Evolutionary conservation across 2,888 invertebrate species (phyloP), one percentile per base, ranked within the genome.

Genomic region (Nezara viridula): DNA sequence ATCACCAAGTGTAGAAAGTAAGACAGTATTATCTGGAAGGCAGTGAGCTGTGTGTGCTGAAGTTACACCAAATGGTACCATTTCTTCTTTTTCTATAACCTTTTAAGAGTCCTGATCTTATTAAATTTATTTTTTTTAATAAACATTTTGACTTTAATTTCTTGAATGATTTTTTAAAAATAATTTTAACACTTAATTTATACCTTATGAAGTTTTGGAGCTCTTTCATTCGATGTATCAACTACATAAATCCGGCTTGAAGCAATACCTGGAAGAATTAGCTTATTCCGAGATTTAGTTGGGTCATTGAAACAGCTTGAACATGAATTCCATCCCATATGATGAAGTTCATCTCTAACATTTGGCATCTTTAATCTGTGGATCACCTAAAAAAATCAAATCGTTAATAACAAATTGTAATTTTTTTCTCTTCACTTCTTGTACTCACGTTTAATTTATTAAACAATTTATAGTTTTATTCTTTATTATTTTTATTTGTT

Each of bases 241-340:
- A 98, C 94, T 40, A 97, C 94, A 92, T 98, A 98, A 89, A 99
- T 94, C 88, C 97, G 95, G 92, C 96, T 95, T 0, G 98, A 97
- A 91, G 95, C 95, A 19, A 99, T 92, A 87, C 96, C 95, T 0
- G 99, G 98, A 90, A 98, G 92, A 14, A 99, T 95, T 52, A 99
- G 93, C 81, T 96, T 95, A 92, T 98, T 95, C 32, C 99, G 94
- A 89, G 94, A 94, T 90, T 94, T 94, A 10, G 92, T 92, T 0
- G 93, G 92, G 90, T 94, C 93, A 73, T 93, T 93, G 92, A 96
- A 95, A 92, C 98, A 99, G 93, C 98, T 98, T 91, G 98, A 98
- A 93, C 99, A 99, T 0, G 98, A 96, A 92, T 99, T 99, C 99
- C 99, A 99, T 0, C 99, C 99, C 77, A 96, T 96, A 92, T 99